These are phyloP conservation scores for Orthosia incerta DNA, from an alignment of 2,888 invertebrate species.

Conservation along the genomic window DNA sequence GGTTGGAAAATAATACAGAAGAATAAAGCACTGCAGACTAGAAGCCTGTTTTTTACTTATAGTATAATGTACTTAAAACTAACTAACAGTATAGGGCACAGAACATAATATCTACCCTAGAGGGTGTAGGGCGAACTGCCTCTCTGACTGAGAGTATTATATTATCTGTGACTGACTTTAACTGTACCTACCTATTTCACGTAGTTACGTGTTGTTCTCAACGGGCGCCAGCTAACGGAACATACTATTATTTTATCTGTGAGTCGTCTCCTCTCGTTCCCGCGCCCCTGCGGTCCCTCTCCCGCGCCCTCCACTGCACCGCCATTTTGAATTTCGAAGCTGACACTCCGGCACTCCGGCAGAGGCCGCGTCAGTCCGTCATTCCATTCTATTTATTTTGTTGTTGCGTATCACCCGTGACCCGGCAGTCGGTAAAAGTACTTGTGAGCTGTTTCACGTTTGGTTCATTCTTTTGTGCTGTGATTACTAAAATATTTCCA, in stretches of 20 bases:
- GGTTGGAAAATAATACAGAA: neutral
- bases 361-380: constrained; percentile 50
- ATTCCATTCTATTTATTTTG: constrained; percentile 59
- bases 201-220: neutral
- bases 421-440: constrained; percentile 43
- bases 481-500: constrained; percentile 46
- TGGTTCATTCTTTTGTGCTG: constrained; percentile 29
- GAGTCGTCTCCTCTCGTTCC: constrained; percentile 18
- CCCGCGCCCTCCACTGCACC: constrained; percentile 30
- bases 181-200: too few species aligned
- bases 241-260: constrained; percentile 41
- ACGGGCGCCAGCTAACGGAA: constrained; percentile 12
- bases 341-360: constrained; percentile 27
- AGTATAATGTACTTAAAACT: neutral
- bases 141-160: neutral
- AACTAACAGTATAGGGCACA: neutral
- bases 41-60: neutral
- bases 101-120: too few species aligned
- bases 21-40: neutral
- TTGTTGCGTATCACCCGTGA: constrained; percentile 39
- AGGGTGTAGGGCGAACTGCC: neutral
- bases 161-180: constrained; percentile 1
- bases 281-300: constrained; percentile 2
- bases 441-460: constrained; percentile 33
- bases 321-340: constrained; percentile 54